phyloP scores from a whole-genome alignment of 2,113 vertebrate genomes.

The Ivindomyrus marchei region DNA sequence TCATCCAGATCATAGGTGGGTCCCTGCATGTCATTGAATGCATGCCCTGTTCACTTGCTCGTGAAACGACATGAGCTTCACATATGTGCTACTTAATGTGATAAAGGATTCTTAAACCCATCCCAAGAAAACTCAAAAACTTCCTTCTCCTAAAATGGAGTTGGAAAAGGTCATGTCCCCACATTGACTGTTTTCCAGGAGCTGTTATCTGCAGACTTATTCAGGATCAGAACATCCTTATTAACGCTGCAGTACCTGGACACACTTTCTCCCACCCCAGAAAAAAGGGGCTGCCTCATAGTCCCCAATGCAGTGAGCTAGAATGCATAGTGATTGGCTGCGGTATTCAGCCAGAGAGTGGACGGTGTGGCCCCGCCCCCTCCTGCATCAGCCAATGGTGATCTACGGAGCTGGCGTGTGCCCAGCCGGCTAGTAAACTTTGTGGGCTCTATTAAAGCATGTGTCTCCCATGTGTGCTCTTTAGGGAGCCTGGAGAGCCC shows the following conservation, averaged over 20 bases:
- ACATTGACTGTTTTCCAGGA: not conserved
- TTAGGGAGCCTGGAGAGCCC: slow-evolving; percentile 55
- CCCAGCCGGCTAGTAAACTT: not conserved
- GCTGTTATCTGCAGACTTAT: not conserved
- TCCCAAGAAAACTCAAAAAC: not conserved
- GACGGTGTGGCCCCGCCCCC: not conserved
- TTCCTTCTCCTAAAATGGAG: not conserved
- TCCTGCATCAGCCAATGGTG: not conserved
- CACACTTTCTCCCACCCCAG: not conserved
- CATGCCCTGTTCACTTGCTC: not conserved
- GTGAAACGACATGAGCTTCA: not conserved
- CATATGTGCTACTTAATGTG: not conserved
- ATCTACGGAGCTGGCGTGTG: not conserved
- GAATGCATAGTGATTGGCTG: not conserved
- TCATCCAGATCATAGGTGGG: slow-evolving; percentile 98
- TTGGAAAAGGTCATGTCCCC: not conserved
- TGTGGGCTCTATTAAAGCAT: slow-evolving; percentile 33
- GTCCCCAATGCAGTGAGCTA: not conserved
- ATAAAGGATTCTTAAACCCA: not conserved
- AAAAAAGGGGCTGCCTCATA: not conserved
- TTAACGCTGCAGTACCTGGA: slow-evolving; percentile 3
- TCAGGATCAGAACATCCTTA: slow-evolving; percentile 1
- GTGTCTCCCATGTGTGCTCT: slow-evolving; percentile 69
- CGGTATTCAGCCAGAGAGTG: not conserved
- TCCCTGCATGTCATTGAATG: not conserved